Conservation (phyloP, 2,888 invertebrate species). For the Amphimallon solstitiale region DNA sequence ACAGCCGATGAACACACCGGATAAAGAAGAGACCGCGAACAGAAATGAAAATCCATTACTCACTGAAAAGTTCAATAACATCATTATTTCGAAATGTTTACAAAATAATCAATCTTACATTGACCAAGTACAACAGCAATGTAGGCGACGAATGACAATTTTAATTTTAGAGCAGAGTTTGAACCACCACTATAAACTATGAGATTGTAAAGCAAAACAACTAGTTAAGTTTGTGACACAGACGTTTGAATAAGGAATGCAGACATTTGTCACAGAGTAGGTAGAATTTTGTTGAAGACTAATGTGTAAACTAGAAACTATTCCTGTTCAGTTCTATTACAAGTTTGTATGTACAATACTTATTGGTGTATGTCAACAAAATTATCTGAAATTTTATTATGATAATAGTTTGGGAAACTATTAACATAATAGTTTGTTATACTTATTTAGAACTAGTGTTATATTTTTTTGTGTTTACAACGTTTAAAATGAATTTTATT, state of each 20-base stretch:
- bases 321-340: neutral
- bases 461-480: too few species aligned
- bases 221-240: neutral
- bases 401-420: too few species aligned
- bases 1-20: neutral
- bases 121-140: constrained; percentile 21
- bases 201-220: neutral
- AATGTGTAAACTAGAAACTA: constrained; percentile 3
- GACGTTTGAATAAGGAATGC: neutral
- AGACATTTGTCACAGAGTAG: neutral
- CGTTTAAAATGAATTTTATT: too few species aligned
- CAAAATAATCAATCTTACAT: constrained; percentile 26
- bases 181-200: neutral
- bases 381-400: too few species aligned
- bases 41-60: constrained; percentile 27
- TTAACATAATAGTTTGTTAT: too few species aligned
- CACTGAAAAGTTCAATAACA: constrained; percentile 34
- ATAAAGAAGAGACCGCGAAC: neutral
- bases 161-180: constrained; percentile 19
- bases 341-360: too few species aligned
- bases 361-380: too few species aligned
- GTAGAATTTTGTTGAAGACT: constrained; percentile 1
- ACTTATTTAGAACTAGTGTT: too few species aligned
- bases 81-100: constrained; percentile 33
- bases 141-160: constrained; percentile 22